Evolutionary conservation across 2,113 vertebrate genomes (phyloP).

Genomic region (Thomomys bottae): DNA sequence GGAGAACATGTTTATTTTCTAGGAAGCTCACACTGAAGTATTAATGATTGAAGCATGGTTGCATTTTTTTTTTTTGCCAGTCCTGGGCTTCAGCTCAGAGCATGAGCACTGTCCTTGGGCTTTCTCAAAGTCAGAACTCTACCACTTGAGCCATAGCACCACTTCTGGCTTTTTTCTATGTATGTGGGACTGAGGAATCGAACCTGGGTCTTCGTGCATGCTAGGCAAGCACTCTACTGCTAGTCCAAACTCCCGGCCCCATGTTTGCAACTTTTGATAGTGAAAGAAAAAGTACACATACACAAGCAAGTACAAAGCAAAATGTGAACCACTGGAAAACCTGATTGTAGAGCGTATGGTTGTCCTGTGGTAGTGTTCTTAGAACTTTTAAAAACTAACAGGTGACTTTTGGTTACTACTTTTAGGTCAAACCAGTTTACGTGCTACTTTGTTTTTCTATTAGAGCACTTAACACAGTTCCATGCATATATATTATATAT

Average conservation of each 20-base stretch:
- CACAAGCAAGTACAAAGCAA: neutral
- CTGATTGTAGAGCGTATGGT: neutral
- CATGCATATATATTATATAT: neutral
- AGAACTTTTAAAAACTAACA: constrained; percentile 23
- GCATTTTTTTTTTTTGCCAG: too few species aligned
- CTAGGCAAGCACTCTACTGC: too few species aligned
- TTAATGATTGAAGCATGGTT: neutral
- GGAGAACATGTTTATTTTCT: neutral
- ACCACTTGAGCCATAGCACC: too few species aligned
- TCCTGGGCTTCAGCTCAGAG: too few species aligned
- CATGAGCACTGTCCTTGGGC: too few species aligned
- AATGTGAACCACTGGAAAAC: neutral
- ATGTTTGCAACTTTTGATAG: neutral
- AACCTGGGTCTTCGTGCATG: too few species aligned
- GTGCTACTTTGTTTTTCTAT: constrained; percentile 2
- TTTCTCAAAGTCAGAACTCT: too few species aligned
- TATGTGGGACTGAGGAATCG: too few species aligned
- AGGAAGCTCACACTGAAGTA: neutral
- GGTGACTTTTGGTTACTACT: neutral
- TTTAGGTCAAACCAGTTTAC: constrained; percentile 31
- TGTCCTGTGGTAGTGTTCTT: neutral
- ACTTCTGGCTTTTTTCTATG: too few species aligned
- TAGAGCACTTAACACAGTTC: neutral
- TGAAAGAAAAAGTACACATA: too few species aligned
- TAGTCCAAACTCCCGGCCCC: too few species aligned